Evolutionary conservation across 2,888 invertebrate species (phyloP), one percentile per base, ranked within the genome.

Genomic region (Scotopteryx bipunctaria): DNA sequence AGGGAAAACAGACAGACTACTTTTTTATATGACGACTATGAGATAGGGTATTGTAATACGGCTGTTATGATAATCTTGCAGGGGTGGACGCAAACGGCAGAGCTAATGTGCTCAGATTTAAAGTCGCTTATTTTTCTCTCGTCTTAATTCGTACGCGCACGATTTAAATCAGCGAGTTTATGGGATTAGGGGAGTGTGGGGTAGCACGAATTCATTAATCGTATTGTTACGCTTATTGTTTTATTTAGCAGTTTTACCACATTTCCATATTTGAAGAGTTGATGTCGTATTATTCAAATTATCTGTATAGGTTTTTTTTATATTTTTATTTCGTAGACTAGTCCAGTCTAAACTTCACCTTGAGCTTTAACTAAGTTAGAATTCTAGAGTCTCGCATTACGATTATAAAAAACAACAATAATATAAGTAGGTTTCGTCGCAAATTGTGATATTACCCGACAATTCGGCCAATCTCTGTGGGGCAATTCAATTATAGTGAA

Each of bases 401-500:
- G n/a, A n/a, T n/a, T n/a, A n/a, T n/a, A n/a, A n/a, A n/a, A n/a
- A n/a, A n/a, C n/a, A n/a, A n/a, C n/a, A n/a, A n/a, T n/a, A n/a
- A n/a, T n/a, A n/a, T n/a, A n/a, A n/a, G n/a, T n/a, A n/a, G n/a
- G n/a, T 66, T 69, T 73, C 71, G 55, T 67, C 50, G 76, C 72
- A 61, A 61, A 63, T 60, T 58, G 63, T 57, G 74, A 74, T 74
- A 77, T 75, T 70, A 76, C 67, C 69, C 72, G 76, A 84, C 85
- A 79, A 83, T 81, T 79, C 81, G 67, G 74, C 72, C 73, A 75
- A 84, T 86, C 87, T 88, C 87, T 80, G 80, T 67, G 84, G 88
- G 71, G 81, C 88, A 89, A 90, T 90, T 89, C 90, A 90, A 90
- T 90, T 90, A 90, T 87, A 89, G 81, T 83, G 86, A 87, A 86